Base-by-base conservation (phyloP, 2,888 invertebrate genomes). In the Phymatocera aterrima region DNA sequence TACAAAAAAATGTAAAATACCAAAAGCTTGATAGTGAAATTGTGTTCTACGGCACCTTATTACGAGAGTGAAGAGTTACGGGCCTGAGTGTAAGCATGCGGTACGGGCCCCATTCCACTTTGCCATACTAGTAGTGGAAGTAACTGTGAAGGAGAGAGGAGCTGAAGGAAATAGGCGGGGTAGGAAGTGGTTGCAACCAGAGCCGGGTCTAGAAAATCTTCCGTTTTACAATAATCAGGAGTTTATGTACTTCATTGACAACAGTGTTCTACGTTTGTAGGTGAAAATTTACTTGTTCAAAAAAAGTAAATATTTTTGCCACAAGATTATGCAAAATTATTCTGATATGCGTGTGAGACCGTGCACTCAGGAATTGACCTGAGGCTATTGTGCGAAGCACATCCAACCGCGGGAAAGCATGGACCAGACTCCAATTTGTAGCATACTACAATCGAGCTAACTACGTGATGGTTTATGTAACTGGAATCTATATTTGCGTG, bases 21-120 rank as follows among this genome's bases (percentile, higher is more conserved):
- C 83, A 85, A 82, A 82, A 80, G 84, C 82, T 82, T 84, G 87
- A 89, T 90, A 90, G 89, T 89, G 88, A 87, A 88, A 89, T 89
- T 88, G 87, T 89, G 88, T 88, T 89, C 89, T 89, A 90, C 87
- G 89, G 88, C 88, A 86, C 87, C 89, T 90, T 88, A 89, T 90
- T 90, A 90, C 86, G 85, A 83, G 82, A 82, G 84, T 82, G 77
- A 85, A 87, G 89, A 90, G 89, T 89, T 89, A 89, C 87, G 83
- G 80, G 83, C 84, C 80, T 81, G 80, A 15, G 37, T 57, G 24
- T 24, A 12, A 21, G 51, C 31, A 5, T 28, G n/a, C n/a, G 54
- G 72, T 72, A 48, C 31, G 57, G 75, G 6, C 37, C 75, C 75
- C 8, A 28, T 43, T 57, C 60, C 57, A 57, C n/a, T 28, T 43